phyloP scores from a whole-genome alignment of 2,797 vertebrate genomes.

The Notolabrus celidotus region DNA sequence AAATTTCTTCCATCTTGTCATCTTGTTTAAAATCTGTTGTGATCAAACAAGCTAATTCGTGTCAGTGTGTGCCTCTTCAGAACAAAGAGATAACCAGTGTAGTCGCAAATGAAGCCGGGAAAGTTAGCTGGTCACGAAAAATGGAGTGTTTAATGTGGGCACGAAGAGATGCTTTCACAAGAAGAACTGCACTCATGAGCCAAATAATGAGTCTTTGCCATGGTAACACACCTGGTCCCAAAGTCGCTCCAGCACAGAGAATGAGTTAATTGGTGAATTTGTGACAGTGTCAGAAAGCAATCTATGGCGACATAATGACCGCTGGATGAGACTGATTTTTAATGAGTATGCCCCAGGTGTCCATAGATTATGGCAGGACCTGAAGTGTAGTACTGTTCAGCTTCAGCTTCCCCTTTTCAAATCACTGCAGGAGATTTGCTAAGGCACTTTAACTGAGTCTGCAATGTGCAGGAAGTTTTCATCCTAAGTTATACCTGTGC shows the following conservation, averaged over 20 bases:
- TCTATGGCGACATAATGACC: constrained; percentile 35
- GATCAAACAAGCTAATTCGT: neutral
- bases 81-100: constrained; percentile 4
- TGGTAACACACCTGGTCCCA: constrained; percentile 50
- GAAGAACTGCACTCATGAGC: constrained; percentile 7
- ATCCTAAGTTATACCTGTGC: neutral
- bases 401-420: constrained; percentile 17
- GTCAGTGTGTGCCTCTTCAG: neutral
- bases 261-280: constrained; percentile 47
- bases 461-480: neutral
- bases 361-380: constrained; percentile 13
- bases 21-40: neutral
- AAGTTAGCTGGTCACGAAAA: constrained; percentile 8
- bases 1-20: neutral
- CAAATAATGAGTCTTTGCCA: constrained; percentile 57
- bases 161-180: constrained; percentile 14
- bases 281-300: constrained; percentile 12
- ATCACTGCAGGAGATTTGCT: constrained; percentile 18
- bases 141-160: constrained; percentile 4
- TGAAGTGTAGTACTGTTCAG: constrained; percentile 4
- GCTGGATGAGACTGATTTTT: constrained; percentile 22
- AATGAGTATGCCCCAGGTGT: constrained; percentile 37
- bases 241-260: constrained; percentile 8
- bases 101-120: neutral
- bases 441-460: neutral